A percentile compares a stretch with the other conserved stretches of the same genome.
Evolutionary conservation across 2,797 vertebrate genomes (phyloP).

Genomic region (Pristis pectinata): DNA sequence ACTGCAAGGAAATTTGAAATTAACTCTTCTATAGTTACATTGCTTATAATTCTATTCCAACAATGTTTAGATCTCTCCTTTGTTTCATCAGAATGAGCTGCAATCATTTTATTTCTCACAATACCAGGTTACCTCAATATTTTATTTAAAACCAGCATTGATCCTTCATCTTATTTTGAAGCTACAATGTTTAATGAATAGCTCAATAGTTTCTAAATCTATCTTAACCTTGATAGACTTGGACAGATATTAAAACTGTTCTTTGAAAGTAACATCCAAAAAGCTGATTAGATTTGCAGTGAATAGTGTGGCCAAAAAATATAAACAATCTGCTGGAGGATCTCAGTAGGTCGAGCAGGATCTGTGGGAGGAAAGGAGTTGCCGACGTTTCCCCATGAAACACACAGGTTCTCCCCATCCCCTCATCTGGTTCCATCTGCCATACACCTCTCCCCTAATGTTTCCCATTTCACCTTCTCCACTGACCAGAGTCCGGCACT

Average conservation of each 20-base stretch:
- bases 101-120: neutral
- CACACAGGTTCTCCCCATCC: too few relatives aligned
- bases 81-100: neutral
- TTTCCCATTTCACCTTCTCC: too few relatives aligned
- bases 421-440: too few relatives aligned
- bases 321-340: too few relatives aligned
- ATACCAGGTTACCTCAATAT: neutral
- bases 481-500: too few relatives aligned
- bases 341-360: too few relatives aligned
- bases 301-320: neutral
- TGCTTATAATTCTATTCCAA: slow-evolving; percentile 9
- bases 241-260: too few relatives aligned
- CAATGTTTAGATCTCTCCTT: neutral
- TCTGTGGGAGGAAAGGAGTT: too few relatives aligned
- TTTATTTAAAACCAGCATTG: neutral
- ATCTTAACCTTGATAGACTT: neutral
- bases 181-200: neutral
- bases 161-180: neutral
- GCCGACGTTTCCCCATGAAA: too few relatives aligned
- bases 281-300: neutral
- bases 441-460: too few relatives aligned
- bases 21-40: neutral
- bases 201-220: neutral
- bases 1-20: neutral
- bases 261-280: too few relatives aligned